Evolutionary conservation across 2,797 vertebrate species (phyloP), one percentile per base, ranked within the genome.

Genomic region (Rallus crepitans): DNA sequence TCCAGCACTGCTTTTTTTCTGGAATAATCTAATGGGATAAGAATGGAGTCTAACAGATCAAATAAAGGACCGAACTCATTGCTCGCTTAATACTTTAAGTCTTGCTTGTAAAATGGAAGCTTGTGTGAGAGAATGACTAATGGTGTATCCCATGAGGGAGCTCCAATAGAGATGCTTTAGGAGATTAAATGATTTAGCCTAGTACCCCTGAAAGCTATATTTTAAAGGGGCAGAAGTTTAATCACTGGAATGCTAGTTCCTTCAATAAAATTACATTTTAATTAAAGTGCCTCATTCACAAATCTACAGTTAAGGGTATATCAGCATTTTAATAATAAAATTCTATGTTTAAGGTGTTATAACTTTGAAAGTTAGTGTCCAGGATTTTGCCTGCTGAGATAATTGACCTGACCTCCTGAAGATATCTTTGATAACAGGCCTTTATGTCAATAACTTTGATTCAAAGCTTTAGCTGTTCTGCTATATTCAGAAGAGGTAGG

Each of bases 191-290:
- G 82, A 89, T 95, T 97, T 96, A 97, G 91, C 88, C 71, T 90
- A 76, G 72, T 72, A 87, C 70, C 77, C 89, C 71, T 83, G 89
- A 92, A 97, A 92, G 82, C 39, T 90, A 39, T 92, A 96, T 92
- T 96, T 97, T 96, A 93, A 96, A 96, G 96, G 86, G 82, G 64
- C 48, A 96, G 85, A 96, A 82, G 79, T 95, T 97, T 97, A 96
- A 97, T 94, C 80, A 95, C 33, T 94, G 64, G 37, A 83, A 94
- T 91, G 70, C 56, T 91, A 69, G 65, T 72, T 73, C 63, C 48
- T 95, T 97, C 93, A 90, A 89, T 96, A 93, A 96, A 97, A 95
- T 81, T 88, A 87, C 77, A 86, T 96, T 97, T 95, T 96, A 95
- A 96, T 95, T 96, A 96, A 97, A 82, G 25, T 69, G 47, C 82